These are phyloP conservation scores for Cryptocephalus primarius DNA, from an alignment of 2,888 invertebrate genomes.

Conservation along the genomic window DNA sequence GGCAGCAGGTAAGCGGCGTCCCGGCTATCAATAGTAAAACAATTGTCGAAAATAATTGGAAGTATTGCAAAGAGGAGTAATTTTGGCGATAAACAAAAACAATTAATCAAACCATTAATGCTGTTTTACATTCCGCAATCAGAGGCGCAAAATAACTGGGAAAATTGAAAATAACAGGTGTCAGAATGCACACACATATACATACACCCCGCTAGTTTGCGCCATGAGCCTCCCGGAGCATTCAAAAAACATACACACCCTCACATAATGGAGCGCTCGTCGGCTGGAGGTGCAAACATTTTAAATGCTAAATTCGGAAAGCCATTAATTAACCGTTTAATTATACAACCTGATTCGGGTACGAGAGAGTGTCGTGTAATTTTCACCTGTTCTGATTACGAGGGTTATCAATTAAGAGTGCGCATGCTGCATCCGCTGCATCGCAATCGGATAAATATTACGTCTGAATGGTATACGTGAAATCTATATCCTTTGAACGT, in stretches of 20 bases:
- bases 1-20: conserved; percentile 8
- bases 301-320: conserved; percentile 29
- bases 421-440: conserved; percentile 6
- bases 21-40: conserved; percentile 16
- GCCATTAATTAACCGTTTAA: conserved; percentile 32
- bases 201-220: conserved; percentile 13
- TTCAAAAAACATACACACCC: conserved; percentile 19
- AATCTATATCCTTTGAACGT: too few relatives aligned
- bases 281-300: conserved; percentile 19
- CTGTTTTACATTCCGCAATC: conserved; percentile 34
- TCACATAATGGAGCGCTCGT: neutral
- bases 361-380: conserved; percentile 21
- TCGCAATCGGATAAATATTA: neutral
- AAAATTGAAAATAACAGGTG: conserved; percentile 39
- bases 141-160: conserved; percentile 30
- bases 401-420: conserved; percentile 24
- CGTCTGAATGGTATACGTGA: too few relatives aligned
- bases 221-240: conserved; percentile 24
- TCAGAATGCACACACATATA: conserved; percentile 19
- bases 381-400: conserved; percentile 24
- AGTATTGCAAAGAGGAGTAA: conserved; percentile 33
- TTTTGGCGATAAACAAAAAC: conserved; percentile 36
- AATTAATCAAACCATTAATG: conserved; percentile 37
- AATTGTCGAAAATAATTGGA: conserved; percentile 30
- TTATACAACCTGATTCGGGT: conserved; percentile 27